Evolutionary conservation across 2,113 vertebrate genomes (phyloP).

Genomic region (Pogona vitticeps): DNA sequence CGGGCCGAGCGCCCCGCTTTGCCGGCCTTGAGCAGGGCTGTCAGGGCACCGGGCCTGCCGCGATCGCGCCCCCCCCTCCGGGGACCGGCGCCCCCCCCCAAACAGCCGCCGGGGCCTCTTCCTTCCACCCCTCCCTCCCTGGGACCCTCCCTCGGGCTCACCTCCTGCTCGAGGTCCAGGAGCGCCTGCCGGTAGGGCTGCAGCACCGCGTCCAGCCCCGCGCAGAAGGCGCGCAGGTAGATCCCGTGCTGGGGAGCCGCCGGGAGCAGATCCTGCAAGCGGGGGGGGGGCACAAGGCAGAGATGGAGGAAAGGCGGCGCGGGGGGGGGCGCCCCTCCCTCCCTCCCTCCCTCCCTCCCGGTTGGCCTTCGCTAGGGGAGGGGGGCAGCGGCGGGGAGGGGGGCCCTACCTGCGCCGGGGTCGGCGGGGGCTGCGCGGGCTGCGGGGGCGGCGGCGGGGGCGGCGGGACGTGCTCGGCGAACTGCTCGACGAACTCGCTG

Average conservation of each 20-base stretch:
- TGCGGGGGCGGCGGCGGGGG: slow-evolving; percentile 62
- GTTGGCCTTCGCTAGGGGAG: slow-evolving; percentile 54
- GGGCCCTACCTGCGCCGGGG: background rate
- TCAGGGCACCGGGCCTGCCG: no score
- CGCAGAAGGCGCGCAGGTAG: slow-evolving; percentile 95
- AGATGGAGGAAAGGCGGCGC: background rate
- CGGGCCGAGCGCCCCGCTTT: no score
- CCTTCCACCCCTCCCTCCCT: no score
- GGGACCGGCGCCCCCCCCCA: background rate
- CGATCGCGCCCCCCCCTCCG: no score
- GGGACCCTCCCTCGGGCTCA: slow-evolving; percentile 57
- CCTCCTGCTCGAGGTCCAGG: slow-evolving; percentile 96
- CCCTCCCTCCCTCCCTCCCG: background rate
- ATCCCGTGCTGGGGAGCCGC: slow-evolving; percentile 84
- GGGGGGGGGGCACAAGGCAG: background rate
- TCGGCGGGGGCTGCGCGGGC: slow-evolving; percentile 55
- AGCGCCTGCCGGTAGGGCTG: slow-evolving; percentile 95
- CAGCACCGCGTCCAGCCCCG: slow-evolving; percentile 92
- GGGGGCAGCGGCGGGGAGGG: slow-evolving; percentile 27
- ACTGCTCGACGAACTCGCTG: slow-evolving; percentile 94
- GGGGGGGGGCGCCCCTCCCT: background rate
- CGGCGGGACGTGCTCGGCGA: slow-evolving; percentile 91
- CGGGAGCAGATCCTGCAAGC: slow-evolving; percentile 84
- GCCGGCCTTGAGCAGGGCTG: no score
- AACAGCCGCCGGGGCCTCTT: accelerated